These are phyloP conservation scores for Eubasilissa splendida DNA, from an alignment of 2,888 invertebrate species.

Conservation along the genomic window DNA sequence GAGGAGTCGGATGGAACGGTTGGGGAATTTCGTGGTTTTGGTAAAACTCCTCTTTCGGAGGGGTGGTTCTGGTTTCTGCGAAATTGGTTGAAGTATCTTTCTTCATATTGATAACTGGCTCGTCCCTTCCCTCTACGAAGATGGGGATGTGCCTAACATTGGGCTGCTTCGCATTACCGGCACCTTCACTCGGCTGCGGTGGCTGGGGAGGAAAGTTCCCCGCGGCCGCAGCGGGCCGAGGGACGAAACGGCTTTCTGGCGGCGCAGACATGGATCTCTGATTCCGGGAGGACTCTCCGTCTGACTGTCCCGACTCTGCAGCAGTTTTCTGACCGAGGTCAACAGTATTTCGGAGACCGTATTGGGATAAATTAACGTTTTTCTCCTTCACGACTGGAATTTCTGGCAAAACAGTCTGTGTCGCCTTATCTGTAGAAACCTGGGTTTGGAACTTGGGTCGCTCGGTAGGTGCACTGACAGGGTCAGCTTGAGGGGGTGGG, in stretches of 20 bases:
- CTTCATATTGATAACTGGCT: constrained; percentile 81
- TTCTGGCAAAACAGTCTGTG: constrained; percentile 54
- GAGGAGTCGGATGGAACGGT: constrained; percentile 67
- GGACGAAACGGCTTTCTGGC: constrained; percentile 71
- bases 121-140: constrained; percentile 88
- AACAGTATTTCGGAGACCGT: constrained; percentile 84
- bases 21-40: constrained; percentile 65
- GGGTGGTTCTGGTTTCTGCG: constrained; percentile 61
- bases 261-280: constrained; percentile 88
- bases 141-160: constrained; percentile 90
- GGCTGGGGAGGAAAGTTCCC: constrained; percentile 62
- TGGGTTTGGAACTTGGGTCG: constrained; percentile 8
- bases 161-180: constrained; percentile 64
- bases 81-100: constrained; percentile 66
- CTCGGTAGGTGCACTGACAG: neutral
- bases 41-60: constrained; percentile 68
- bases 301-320: constrained; percentile 69
- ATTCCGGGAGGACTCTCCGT: constrained; percentile 73
- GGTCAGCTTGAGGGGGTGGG: constrained; percentile 1
- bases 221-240: constrained; percentile 56
- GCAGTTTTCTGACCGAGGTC: constrained; percentile 80
- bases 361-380: constrained; percentile 71
- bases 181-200: constrained; percentile 62
- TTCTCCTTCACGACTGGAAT: constrained; percentile 62
- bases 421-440: constrained; percentile 47